Evolutionary conservation across 2,113 vertebrate species (phyloP).

Genomic region (Lutjanus erythropterus): DNA sequence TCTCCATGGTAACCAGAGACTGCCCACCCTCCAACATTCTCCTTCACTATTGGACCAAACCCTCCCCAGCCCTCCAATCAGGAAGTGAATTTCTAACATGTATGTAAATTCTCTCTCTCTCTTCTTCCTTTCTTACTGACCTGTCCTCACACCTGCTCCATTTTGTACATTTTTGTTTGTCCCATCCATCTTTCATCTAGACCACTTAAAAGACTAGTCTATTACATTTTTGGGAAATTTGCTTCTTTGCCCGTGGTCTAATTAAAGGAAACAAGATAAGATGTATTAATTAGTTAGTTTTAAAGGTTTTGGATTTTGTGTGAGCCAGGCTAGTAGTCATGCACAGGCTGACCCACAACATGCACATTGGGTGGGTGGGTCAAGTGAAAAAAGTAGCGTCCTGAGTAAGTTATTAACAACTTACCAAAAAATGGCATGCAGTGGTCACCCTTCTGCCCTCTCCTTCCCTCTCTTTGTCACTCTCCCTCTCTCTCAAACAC

Average conservation of each 20-base stretch:
- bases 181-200: not conserved
- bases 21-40: slow-evolving; percentile 19
- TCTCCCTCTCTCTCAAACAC: too few species aligned
- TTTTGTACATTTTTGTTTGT: not conserved
- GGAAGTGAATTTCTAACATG: slow-evolving; percentile 24
- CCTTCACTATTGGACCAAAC: slow-evolving; percentile 58
- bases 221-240: slow-evolving; percentile 10
- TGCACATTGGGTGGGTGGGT: too few species aligned
- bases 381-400: too few species aligned
- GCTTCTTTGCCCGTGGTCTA: not conserved
- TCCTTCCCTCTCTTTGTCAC: too few species aligned
- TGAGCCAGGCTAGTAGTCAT: too few species aligned
- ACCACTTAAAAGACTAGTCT: not conserved
- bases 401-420: too few species aligned
- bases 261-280: not conserved
- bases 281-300: too few species aligned
- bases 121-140: not conserved
- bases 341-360: too few species aligned
- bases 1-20: slow-evolving; percentile 52
- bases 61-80: slow-evolving; percentile 28
- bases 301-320: too few species aligned
- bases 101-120: slow-evolving; percentile 1
- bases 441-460: too few species aligned
- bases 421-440: too few species aligned
- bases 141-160: not conserved